Evolutionary conservation across 2,888 invertebrate species (phyloP).

Genomic region (Lamellibrachia columna): DNA sequence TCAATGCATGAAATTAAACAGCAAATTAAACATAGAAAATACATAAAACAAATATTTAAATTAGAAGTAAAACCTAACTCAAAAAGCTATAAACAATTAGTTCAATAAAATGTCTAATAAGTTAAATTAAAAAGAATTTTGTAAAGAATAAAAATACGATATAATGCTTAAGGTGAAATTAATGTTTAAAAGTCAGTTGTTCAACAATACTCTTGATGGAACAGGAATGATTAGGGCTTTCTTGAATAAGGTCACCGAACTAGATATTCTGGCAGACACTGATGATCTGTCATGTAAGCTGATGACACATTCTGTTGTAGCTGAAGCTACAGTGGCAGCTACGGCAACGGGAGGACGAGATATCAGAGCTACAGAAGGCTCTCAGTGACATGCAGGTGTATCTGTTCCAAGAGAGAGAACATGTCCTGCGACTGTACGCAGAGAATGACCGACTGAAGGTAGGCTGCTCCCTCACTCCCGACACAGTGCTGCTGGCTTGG

Average conservation of each 20-base stretch:
- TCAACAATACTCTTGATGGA: not conserved
- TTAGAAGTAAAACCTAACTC: no score
- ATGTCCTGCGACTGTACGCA: conserved; percentile 65
- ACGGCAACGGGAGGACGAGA: conserved; percentile 64
- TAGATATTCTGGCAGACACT: not conserved
- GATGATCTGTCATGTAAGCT: not conserved
- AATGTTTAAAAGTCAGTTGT: not conserved
- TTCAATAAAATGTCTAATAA: no score
- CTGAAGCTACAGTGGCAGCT: conserved; percentile 65
- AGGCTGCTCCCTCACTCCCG: conserved; percentile 14
- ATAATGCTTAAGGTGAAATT: not conserved
- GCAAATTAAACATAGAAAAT: no score
- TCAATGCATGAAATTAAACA: no score
- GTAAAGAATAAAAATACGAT: no score
- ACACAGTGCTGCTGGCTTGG: not conserved
- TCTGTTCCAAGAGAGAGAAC: conserved; percentile 66
- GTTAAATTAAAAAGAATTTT: not conserved
- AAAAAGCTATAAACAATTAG: no score
- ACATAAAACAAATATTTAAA: no score
- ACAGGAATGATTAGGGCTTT: not conserved
- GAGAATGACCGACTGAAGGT: conserved; percentile 67
- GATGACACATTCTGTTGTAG: conserved; percentile 40
- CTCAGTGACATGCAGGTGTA: conserved; percentile 67
- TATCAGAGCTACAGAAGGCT: conserved; percentile 66
- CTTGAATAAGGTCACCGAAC: not conserved